A percentile compares a stretch with the other conserved stretches of the same genome.
phyloP scores from a whole-genome alignment of 2,888 invertebrate genomes.

The Cephus runcator region DNA sequence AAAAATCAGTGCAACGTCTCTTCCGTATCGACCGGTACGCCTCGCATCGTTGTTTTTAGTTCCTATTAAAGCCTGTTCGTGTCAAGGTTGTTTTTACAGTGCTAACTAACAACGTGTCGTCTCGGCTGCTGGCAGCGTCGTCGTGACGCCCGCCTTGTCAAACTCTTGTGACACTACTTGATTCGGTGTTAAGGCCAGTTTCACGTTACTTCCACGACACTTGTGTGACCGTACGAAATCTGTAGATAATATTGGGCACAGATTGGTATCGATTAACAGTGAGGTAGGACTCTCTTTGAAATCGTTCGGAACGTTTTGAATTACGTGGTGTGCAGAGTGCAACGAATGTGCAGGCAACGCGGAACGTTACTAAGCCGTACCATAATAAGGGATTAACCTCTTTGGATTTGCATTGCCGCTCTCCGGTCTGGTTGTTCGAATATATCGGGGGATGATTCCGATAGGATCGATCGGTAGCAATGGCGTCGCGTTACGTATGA shows the following conservation, averaged over 20 bases:
- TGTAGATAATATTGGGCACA: neutral
- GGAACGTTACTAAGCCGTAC: neutral
- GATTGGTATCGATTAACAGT: neutral
- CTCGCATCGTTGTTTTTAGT: constrained; percentile 38
- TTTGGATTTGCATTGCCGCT: neutral
- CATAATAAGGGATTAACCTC: neutral
- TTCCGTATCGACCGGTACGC: neutral
- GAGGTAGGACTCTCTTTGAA: neutral
- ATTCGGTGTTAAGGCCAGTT: neutral
- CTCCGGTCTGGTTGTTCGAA: neutral
- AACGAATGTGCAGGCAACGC: neutral
- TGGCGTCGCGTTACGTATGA: neutral
- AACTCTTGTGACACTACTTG: constrained; percentile 22
- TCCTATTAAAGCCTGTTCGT: constrained; percentile 34
- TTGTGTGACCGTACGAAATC: neutral
- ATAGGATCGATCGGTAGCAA: neutral
- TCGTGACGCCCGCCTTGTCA: neutral
- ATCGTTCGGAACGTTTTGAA: neutral
- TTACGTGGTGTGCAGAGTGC: neutral
- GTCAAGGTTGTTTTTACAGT: constrained; percentile 36
- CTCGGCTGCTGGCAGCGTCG: neutral
- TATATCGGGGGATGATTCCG: neutral
- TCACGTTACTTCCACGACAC: neutral
- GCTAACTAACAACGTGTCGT: neutral
- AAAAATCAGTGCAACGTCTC: neutral